Percentiles rank a stretch among this genome's conserved stretches.
Evolutionary conservation across 2,888 invertebrate species (phyloP).

Genomic region (Oxytorus armatus): DNA sequence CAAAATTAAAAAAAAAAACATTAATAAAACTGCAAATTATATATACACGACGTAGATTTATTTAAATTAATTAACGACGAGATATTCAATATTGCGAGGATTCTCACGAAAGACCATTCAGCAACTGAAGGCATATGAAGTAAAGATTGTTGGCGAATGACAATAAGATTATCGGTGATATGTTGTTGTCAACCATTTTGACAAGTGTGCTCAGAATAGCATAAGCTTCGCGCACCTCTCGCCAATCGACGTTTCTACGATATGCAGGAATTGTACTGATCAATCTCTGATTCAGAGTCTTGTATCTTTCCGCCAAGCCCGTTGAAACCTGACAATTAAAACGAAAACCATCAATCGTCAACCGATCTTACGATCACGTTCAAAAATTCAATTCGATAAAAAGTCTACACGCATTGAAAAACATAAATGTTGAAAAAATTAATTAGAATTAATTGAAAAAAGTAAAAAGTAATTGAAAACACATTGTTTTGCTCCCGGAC

Average conservation of each 20-base stretch:
- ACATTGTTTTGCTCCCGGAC: too few relatives aligned
- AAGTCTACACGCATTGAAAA: background rate
- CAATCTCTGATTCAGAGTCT: slow-evolving; percentile 86
- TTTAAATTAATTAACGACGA: too few relatives aligned
- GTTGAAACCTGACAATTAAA: slow-evolving; percentile 74
- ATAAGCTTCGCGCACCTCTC: slow-evolving; percentile 87
- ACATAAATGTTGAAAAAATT: background rate
- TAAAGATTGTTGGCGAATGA: slow-evolving; percentile 90
- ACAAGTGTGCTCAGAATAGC: slow-evolving; percentile 87
- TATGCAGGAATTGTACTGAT: slow-evolving; percentile 82
- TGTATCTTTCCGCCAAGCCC: slow-evolving; percentile 88
- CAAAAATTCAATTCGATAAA: background rate
- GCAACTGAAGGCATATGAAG: slow-evolving; percentile 90
- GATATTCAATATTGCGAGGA: too few relatives aligned
- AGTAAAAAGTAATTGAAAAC: too few relatives aligned
- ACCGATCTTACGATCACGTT: background rate
- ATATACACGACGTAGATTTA: too few relatives aligned
- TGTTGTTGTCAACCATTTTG: slow-evolving; percentile 86
- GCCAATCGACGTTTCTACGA: slow-evolving; percentile 85
- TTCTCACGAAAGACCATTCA: slow-evolving; percentile 89
- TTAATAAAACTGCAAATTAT: too few relatives aligned
- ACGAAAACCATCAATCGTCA: background rate
- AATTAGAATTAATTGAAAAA: too few relatives aligned
- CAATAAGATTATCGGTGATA: slow-evolving; percentile 88
- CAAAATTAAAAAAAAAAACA: too few relatives aligned